Conservation (phyloP, 1,140 invertebrate species). For the Saxidomus purpurata region DNA sequence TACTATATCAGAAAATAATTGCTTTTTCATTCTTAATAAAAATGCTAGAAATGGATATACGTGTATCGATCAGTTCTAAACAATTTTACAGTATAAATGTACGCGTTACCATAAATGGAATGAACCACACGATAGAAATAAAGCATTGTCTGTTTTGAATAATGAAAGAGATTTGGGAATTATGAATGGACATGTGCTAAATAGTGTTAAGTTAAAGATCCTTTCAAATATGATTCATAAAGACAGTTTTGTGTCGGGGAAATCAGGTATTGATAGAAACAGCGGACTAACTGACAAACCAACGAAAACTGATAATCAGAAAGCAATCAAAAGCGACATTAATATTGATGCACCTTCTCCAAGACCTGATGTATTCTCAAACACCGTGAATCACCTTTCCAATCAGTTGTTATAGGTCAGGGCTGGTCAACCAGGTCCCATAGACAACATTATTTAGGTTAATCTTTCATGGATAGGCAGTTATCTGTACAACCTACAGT, state of each 20-base stretch:
- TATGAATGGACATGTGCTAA: conserved; percentile 38
- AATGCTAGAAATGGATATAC: no score
- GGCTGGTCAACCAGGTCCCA: conserved; percentile 68
- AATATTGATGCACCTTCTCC: background rate
- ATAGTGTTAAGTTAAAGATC: conserved; percentile 42
- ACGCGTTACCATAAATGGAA: no score
- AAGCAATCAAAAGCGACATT: background rate
- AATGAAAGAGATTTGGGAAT: conserved; percentile 44
- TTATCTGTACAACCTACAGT: conserved; percentile 31
- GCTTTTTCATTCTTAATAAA: no score
- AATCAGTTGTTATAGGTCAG: background rate
- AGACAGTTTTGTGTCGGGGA: background rate
- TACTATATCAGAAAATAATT: no score
- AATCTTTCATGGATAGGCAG: conserved; percentile 41
- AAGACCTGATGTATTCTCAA: conserved; percentile 47
- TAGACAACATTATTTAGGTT: conserved; percentile 57
- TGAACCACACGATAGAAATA: background rate
- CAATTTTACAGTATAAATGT: no score
- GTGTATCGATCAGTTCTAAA: no score
- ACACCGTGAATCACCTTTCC: conserved; percentile 42
- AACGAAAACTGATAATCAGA: conserved; percentile 50
- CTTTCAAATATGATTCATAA: conserved; percentile 58
- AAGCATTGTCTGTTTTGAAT: conserved; percentile 28
- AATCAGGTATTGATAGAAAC: background rate
- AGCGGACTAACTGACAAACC: background rate